A percentile compares a stretch with the other conserved stretches of the same genome.
Evolutionary conservation across 2,888 invertebrate species (phyloP).

Genomic region (Coenonympha arcania): DNA sequence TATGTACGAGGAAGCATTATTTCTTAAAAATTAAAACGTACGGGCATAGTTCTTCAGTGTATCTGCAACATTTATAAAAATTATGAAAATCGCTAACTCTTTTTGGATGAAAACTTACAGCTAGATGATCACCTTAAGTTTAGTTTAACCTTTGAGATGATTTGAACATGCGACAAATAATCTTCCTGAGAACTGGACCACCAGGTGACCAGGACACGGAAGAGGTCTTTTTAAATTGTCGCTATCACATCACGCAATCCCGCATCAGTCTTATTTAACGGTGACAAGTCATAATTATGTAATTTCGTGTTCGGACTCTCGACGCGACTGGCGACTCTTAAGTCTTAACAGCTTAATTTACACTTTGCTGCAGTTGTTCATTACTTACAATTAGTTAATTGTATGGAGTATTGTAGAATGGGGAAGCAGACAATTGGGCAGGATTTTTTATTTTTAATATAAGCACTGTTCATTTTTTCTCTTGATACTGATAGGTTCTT

Average conservation of each 20-base stretch:
- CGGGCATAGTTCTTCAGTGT: too few relatives aligned
- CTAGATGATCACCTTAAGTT: too few relatives aligned
- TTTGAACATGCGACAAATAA: neutral
- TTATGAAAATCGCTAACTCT: too few relatives aligned
- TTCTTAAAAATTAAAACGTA: too few relatives aligned
- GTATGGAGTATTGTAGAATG: conserved; percentile 9
- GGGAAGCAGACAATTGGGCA: too few relatives aligned
- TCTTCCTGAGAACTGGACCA: neutral
- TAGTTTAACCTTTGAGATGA: too few relatives aligned
- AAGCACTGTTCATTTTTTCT: too few relatives aligned
- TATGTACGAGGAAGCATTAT: too few relatives aligned
- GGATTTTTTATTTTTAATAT: too few relatives aligned
- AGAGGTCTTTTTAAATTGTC: neutral
- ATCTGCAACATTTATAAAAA: too few relatives aligned
- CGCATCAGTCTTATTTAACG: neutral
- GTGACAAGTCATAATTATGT: conserved; percentile 9
- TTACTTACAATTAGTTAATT: conserved; percentile 37
- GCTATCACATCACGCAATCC: neutral
- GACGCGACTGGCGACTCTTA: conserved; percentile 25
- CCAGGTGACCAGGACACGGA: neutral
- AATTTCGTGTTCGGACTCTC: conserved; percentile 12
- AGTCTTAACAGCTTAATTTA: conserved; percentile 38
- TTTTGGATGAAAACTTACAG: too few relatives aligned
- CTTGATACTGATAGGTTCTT: too few relatives aligned
- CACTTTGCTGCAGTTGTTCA: conserved; percentile 33